phyloP scores from a whole-genome alignment of 2,888 invertebrate species.

The Drosophila anomalata region DNA sequence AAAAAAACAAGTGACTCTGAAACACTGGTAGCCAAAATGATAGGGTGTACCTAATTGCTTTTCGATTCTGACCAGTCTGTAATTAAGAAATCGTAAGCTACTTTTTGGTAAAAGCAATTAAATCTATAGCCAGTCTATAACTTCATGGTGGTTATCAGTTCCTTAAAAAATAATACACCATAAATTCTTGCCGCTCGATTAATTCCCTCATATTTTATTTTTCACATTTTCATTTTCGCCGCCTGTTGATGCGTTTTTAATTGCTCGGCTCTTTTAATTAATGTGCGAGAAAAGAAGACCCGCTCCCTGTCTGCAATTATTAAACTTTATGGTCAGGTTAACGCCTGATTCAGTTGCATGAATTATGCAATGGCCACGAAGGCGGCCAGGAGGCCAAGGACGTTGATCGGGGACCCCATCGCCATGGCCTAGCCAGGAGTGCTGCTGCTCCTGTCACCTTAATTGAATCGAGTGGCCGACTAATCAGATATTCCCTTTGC shows the following conservation, averaged over 20 bases:
- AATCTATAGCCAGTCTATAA: background rate
- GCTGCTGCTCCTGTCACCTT: slow-evolving; percentile 22
- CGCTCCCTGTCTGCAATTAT: slow-evolving; percentile 38
- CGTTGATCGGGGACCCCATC: slow-evolving; percentile 20
- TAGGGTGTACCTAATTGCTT: background rate
- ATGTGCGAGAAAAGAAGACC: slow-evolving; percentile 32
- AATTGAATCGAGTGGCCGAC: slow-evolving; percentile 58
- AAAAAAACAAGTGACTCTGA: background rate
- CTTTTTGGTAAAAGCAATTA: background rate
- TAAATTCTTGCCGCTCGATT: background rate
- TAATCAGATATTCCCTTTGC: slow-evolving; percentile 73
- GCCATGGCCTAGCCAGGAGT: slow-evolving; percentile 16
- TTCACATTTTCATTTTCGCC: slow-evolving; percentile 2
- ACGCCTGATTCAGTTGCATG: slow-evolving; percentile 64
- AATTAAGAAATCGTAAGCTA: background rate
- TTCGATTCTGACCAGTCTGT: background rate
- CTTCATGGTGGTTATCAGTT: background rate
- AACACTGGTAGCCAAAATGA: background rate
- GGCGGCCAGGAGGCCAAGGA: slow-evolving; percentile 4
- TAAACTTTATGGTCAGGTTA: slow-evolving; percentile 44
- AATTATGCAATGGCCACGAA: slow-evolving; percentile 35
- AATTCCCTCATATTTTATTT: slow-evolving; percentile 2
- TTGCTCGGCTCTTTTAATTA: slow-evolving; percentile 66
- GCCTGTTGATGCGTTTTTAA: slow-evolving; percentile 64
- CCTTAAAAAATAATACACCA: background rate